Conservation (phyloP, 2,113 vertebrate species). For the Pardalotus punctatus region DNA sequence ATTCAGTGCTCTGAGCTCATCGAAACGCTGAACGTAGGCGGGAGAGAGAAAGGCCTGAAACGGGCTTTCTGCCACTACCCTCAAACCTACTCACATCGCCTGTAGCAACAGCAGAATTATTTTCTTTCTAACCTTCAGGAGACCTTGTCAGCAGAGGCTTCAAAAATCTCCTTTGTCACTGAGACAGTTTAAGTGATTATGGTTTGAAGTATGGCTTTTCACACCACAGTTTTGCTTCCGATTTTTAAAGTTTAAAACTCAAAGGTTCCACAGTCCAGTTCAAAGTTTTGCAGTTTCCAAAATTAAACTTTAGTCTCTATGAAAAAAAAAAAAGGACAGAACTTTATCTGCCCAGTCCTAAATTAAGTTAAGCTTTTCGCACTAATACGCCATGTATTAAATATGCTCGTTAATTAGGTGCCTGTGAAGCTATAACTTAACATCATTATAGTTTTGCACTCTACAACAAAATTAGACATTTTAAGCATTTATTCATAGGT, state of each 20-base stretch:
- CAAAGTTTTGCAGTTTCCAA: conserved; percentile 58
- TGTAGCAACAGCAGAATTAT: conserved; percentile 44
- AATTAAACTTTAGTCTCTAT: conserved; percentile 50
- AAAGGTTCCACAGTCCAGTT: conserved; percentile 61
- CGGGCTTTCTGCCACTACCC: conserved; percentile 5
- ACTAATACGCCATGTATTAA: conserved; percentile 31
- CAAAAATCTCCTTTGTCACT: conserved; percentile 23
- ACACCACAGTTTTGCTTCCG: conserved; percentile 50
- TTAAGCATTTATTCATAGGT: conserved; percentile 75
- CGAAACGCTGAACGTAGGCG: neutral
- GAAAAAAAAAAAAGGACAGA: conserved; percentile 50
- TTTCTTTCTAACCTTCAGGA: conserved; percentile 5
- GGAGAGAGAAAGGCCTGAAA: conserved; percentile 53
- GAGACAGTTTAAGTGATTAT: conserved; percentile 42
- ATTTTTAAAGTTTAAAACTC: conserved; percentile 51
- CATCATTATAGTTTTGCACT: conserved; percentile 70
- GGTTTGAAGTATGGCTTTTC: conserved; percentile 67
- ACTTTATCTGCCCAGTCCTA: conserved; percentile 7
- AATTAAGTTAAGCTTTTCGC: conserved; percentile 22
- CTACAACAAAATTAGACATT: conserved; percentile 74
- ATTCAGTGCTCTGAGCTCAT: conserved; percentile 62
- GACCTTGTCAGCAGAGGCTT: conserved; percentile 10
- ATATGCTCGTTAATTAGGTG: conserved; percentile 52
- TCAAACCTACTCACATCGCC: conserved; percentile 22
- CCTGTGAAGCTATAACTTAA: conserved; percentile 64